Base-by-base conservation (phyloP, 2,113 vertebrate species). In the Ophthalmolycus amberensis region DNA sequence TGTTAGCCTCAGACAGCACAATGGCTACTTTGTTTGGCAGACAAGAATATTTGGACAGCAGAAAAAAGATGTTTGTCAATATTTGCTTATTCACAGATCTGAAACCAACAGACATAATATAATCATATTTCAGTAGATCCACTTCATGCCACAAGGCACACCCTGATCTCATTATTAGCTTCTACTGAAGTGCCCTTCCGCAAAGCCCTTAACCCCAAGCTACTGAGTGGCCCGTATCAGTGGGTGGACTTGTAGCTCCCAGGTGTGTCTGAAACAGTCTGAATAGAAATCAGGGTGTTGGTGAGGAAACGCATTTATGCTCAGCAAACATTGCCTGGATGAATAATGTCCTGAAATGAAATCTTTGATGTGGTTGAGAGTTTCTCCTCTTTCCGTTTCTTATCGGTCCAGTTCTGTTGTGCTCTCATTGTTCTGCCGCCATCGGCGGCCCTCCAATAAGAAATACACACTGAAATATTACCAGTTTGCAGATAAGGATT, bases 231-330 rank as follows among this genome's bases (percentile, higher is more conserved):
- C 44, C 37, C 18, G 65, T 67, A 63, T 48, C 20, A 58, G 22
- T n/a, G 29, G 9, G 58, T 75, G 48, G 9, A 60, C 9, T 32
- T 58, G 29, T 11, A 58, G 54, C 71, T 82, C 58, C 58, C 34
- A 77, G 85, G 84, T 68, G 84, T 90, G 84, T 75, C 76, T 78
- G 63, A 25, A 62, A 70, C 16, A 8, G 72, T 44, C n/a, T 84
- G 75, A 71, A 77, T 72, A 75, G 50, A 80, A 68, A 50, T 58
- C 54, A 60, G 84, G 75, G 75, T 84, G 82, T 80, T 54, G 59
- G 46, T 70, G 84, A 84, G 82, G 68, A 83, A 86, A 70, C 12
- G 4, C 48, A 29, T 46, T 68, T 69, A 77, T 65, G 50, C 60
- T 79, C 18, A 64, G 64, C 68, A 85, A 32, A 85, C 83, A 76